Evolutionary conservation across 2,113 vertebrate species (phyloP), one percentile per base, ranked within the genome.

Genomic region (Monopterus albus): DNA sequence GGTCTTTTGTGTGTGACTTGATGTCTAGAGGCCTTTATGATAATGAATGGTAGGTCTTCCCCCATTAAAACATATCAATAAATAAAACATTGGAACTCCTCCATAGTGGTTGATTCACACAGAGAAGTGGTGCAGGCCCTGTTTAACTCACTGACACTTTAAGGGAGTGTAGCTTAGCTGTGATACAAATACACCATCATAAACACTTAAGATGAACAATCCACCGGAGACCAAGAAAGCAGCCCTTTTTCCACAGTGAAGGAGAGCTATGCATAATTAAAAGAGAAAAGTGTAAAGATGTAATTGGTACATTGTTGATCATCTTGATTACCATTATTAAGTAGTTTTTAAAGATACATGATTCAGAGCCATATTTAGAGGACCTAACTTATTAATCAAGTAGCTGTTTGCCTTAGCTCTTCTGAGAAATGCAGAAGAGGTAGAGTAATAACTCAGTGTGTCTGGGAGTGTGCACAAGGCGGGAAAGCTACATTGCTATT

Each of bases 21-120:
- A 90, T 93, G 90, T 93, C 93, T 93, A 70, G 86, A 84, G 92
- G 93, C 92, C 91, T 91, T 93, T 94, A 94, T 94, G 91, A 84
- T 93, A 93, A 94, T 94, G 86, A 91, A 81, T 56, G 71, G 69
- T 45, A 87, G 90, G 88, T 88, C 91, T 89, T 89, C 88, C 90
- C 91, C 83, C 50, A 80, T 88, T 92, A 88, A 93, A 91, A 91
- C 82, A 78, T 86, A 87, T 89, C 88, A 83, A 93, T 94, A 93
- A 94, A 93, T 94, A 93, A 94, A 93, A 92, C 91, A 94, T 93
- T 78, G 85, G 68, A 85, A 68, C 79, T 67, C 53, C 83, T 87
- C 87, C 76, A 84, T 83, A 76, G 86, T 79, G 88, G 84, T 69
- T 81, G 86, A 91, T 68, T 72, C 82, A 40, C 74, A 71, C 52